Percentiles rank a stretch among this genome's conserved stretches.
Conservation (phyloP, 2,113 vertebrate species). For the Anguilla rostrata region DNA sequence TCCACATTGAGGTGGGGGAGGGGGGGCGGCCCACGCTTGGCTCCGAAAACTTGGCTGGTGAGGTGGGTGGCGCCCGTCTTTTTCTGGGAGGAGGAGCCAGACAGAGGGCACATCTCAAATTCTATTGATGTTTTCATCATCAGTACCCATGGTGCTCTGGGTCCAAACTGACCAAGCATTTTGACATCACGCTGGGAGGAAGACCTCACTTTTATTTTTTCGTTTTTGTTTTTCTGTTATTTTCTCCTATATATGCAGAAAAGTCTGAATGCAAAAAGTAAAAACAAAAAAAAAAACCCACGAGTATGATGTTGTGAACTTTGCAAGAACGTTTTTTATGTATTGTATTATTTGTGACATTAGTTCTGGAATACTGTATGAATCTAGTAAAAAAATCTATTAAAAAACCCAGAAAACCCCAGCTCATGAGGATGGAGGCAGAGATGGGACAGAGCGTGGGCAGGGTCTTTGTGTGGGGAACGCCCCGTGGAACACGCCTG, state of each 20-base stretch:
- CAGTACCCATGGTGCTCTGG: conserved; percentile 71
- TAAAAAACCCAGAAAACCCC: neutral
- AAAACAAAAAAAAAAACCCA: conserved; percentile 24
- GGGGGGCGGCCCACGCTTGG: conserved; percentile 43
- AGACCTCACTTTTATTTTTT: conserved; percentile 15
- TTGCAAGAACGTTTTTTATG: conserved; percentile 69
- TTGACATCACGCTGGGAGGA: conserved; percentile 67
- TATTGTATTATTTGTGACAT: conserved; percentile 66
- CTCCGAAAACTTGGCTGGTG: neutral
- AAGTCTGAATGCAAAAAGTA: conserved; percentile 70
- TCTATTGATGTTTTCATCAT: conserved; percentile 57
- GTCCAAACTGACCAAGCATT: conserved; percentile 84
- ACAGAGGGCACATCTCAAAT: conserved; percentile 75
- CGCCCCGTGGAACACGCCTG: too few species aligned
- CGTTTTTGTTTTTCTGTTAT: conserved; percentile 36
- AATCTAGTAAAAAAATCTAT: conserved; percentile 63
- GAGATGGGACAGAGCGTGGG: neutral
- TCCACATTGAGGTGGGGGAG: conserved; percentile 52
- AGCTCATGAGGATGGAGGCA: neutral
- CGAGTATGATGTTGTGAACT: conserved; percentile 71
- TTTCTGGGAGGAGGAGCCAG: neutral
- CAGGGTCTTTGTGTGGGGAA: neutral
- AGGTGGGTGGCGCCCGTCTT: neutral
- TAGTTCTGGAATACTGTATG: conserved; percentile 79
- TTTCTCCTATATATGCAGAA: conserved; percentile 65